Percentiles rank a stretch among this genome's conserved stretches.
Evolutionary conservation across 2,797 vertebrate species (phyloP).

Genomic region (Cyclopterus lumpus): DNA sequence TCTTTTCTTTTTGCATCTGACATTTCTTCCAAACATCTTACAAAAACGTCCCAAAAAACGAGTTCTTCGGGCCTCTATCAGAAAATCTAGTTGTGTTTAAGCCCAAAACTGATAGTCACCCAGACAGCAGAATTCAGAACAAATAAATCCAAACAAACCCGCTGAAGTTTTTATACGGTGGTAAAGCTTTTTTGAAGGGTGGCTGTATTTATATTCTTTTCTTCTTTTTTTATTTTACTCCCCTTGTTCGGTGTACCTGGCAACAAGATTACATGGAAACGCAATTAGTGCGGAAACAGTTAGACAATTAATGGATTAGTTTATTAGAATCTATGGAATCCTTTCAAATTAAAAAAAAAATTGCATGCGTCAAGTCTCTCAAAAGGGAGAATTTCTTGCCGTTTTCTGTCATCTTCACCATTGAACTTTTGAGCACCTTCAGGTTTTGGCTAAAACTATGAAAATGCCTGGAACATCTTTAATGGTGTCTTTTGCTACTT

Average conservation of each 20-base stretch:
- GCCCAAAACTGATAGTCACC: slow-evolving; percentile 28
- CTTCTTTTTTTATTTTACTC: background rate
- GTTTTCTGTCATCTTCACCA: background rate
- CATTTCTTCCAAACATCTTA: background rate
- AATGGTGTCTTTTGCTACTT: background rate
- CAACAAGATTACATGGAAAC: background rate
- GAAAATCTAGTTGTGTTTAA: background rate
- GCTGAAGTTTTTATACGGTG: slow-evolving; percentile 24
- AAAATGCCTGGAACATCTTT: background rate
- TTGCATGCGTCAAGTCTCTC: background rate
- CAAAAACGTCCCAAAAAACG: background rate
- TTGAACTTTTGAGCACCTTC: background rate
- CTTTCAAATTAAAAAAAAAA: background rate
- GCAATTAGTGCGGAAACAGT: background rate
- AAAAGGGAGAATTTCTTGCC: background rate
- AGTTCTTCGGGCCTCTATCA: background rate
- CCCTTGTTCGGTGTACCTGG: background rate
- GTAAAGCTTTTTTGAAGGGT: slow-evolving; percentile 20
- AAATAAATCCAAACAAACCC: slow-evolving; percentile 30
- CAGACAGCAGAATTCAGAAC: slow-evolving; percentile 13
- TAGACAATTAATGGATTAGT: background rate
- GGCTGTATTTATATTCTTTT: slow-evolving; percentile 2
- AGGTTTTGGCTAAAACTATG: background rate
- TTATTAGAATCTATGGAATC: background rate
- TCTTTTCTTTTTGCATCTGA: background rate